Conservation (phyloP, 1,140 invertebrate genomes). For the Drosophila malerkotliana region DNA sequence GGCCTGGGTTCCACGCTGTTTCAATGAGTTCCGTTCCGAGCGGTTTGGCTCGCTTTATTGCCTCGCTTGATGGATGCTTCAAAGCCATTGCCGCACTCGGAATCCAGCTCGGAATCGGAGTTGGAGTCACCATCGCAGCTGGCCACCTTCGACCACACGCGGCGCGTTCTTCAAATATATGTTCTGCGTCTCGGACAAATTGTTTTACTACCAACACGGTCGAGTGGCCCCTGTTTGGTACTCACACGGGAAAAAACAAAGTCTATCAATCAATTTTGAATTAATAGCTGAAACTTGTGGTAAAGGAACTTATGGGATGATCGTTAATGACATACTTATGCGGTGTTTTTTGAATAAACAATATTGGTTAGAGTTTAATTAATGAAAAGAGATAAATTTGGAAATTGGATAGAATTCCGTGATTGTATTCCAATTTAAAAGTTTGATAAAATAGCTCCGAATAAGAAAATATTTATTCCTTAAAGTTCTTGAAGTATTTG, state of each 20-base stretch:
- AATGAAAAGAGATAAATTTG: background rate
- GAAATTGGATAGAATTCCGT: too few relatives aligned
- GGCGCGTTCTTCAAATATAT: conserved; percentile 20
- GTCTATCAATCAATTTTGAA: conserved; percentile 10
- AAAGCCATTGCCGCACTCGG: conserved; percentile 41
- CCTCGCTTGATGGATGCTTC: conserved; percentile 48
- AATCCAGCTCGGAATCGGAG: background rate
- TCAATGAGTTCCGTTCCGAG: conserved; percentile 71
- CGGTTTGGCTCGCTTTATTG: conserved; percentile 33
- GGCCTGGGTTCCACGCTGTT: conserved; percentile 37
- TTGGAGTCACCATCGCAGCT: background rate
- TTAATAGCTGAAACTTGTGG: background rate
- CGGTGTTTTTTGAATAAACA: background rate
- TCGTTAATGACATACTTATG: background rate
- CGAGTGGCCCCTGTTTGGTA: conserved; percentile 23
- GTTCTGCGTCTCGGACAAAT: conserved; percentile 29
- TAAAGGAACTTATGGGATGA: background rate
- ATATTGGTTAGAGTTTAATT: background rate
- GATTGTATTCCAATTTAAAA: too few relatives aligned
- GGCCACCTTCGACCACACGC: conserved; percentile 50
- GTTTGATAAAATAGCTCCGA: too few relatives aligned
- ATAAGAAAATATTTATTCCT: too few relatives aligned
- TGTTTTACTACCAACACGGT: conserved; percentile 20
- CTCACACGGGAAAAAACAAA: background rate
- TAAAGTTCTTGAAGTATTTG: too few relatives aligned